Evolutionary conservation across 1,140 invertebrate genomes (phyloP).

Genomic region (Amphibalanus amphitrite): DNA sequence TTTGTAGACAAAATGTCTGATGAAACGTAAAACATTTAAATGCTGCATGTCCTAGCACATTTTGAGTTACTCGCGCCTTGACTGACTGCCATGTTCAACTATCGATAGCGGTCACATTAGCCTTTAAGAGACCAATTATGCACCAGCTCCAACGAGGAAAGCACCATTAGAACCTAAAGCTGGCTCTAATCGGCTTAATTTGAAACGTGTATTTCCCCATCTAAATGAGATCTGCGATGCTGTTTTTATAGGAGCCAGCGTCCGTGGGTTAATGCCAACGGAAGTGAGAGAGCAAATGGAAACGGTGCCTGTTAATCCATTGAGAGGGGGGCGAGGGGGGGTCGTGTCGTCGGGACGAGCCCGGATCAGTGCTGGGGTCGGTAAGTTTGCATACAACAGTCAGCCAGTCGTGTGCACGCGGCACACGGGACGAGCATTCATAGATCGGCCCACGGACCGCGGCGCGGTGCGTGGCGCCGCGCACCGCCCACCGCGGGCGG

Average conservation of each 20-base stretch:
- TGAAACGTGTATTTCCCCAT: not conserved
- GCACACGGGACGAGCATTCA: not conserved
- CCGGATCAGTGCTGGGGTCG: not conserved
- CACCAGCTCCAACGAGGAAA: not conserved
- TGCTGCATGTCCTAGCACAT: too few species aligned
- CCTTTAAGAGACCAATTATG: not conserved
- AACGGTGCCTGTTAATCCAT: not conserved
- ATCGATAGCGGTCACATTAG: not conserved
- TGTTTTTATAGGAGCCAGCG: not conserved
- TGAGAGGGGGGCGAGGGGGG: too few species aligned
- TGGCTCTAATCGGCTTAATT: not conserved
- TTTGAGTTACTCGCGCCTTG: too few species aligned
- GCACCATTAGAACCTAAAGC: not conserved
- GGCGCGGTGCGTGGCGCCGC: too few species aligned
- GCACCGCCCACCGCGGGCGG: not conserved
- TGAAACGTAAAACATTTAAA: too few species aligned
- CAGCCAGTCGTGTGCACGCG: not conserved
- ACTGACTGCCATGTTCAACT: not conserved
- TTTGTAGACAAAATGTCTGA: too few species aligned
- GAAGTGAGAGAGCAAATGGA: not conserved
- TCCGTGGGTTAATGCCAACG: not conserved
- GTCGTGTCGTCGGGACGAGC: not conserved
- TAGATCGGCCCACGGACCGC: not conserved
- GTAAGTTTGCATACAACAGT: not conserved
- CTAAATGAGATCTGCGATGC: not conserved